These are phyloP conservation scores for Xestoiulus laeticollis DNA, from an alignment of 2,888 invertebrate species.

Conservation along the genomic window DNA sequence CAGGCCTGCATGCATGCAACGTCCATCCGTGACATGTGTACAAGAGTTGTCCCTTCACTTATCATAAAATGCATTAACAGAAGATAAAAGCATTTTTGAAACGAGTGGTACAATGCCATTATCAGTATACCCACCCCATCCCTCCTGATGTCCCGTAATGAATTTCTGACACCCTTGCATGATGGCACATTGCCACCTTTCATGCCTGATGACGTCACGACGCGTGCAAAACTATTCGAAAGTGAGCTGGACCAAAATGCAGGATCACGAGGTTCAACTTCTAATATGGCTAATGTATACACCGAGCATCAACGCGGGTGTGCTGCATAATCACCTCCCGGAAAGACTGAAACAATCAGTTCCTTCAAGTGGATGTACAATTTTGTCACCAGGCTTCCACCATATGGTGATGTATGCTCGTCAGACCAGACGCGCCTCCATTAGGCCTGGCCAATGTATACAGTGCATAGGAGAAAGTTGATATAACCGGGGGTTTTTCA, in stretches of 20 bases:
- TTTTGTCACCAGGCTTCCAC: constrained; percentile 34
- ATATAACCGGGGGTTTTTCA: not conserved
- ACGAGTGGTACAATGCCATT: constrained; percentile 4
- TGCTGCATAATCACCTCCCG: constrained; percentile 20
- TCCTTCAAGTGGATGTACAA: constrained; percentile 11
- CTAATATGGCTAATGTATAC: constrained; percentile 12
- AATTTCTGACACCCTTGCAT: not conserved
- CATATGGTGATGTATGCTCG: constrained; percentile 3
- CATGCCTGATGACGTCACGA: not conserved
- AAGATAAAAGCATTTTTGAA: constrained; percentile 3
- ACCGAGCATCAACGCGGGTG: constrained; percentile 13
- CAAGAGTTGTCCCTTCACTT: not conserved
- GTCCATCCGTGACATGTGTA: not conserved
- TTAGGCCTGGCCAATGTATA: constrained; percentile 24
- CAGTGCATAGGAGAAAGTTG: not conserved
- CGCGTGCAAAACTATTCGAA: not conserved
- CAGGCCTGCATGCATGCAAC: too few species aligned
- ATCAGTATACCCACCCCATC: not conserved
- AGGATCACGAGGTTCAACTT: not conserved
- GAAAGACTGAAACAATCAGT: constrained; percentile 17
- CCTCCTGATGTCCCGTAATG: constrained; percentile 23
- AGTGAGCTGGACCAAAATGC: constrained; percentile 15
- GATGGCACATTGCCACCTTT: constrained; percentile 27
- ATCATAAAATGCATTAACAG: not conserved
- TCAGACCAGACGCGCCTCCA: not conserved